Evolutionary conservation across 2,113 vertebrate genomes (phyloP).

Genomic region (Catharus minimus): DNA sequence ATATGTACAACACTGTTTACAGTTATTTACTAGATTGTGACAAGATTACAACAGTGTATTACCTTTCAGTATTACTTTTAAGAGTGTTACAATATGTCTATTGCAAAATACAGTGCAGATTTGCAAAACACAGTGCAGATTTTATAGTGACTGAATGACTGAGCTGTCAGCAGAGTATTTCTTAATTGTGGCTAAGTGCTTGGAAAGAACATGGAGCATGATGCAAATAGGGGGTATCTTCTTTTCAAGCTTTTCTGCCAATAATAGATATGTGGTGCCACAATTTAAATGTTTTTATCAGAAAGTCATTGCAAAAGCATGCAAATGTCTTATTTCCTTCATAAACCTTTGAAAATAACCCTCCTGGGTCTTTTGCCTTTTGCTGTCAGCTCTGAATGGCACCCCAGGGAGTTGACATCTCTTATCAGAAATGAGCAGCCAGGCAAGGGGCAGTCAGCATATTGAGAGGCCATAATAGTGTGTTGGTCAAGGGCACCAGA

Average conservation of each 20-base stretch:
- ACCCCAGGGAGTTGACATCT: slow-evolving; percentile 71
- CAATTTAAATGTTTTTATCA: slow-evolving; percentile 48
- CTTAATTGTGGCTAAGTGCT: slow-evolving; percentile 52
- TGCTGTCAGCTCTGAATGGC: slow-evolving; percentile 56
- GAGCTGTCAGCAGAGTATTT: slow-evolving; percentile 53
- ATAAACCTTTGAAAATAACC: slow-evolving; percentile 73
- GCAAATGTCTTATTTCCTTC: slow-evolving; percentile 73
- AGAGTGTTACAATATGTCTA: neutral
- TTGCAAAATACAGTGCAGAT: slow-evolving; percentile 13
- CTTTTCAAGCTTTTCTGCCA: slow-evolving; percentile 39
- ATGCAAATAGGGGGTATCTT: neutral
- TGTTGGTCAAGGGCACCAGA: slow-evolving; percentile 74
- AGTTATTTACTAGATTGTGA: slow-evolving; percentile 39
- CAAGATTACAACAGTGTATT: slow-evolving; percentile 19
- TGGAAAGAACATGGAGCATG: slow-evolving; percentile 11
- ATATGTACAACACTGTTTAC: neutral
- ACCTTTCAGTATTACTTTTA: slow-evolving; percentile 14
- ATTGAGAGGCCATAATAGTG: slow-evolving; percentile 68
- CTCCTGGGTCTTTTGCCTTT: slow-evolving; percentile 54
- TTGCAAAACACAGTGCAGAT: slow-evolving; percentile 35
- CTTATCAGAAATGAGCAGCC: slow-evolving; percentile 80
- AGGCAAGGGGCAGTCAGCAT: slow-evolving; percentile 75
- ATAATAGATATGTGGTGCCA: neutral
- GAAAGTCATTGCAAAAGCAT: slow-evolving; percentile 58
- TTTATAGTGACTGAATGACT: slow-evolving; percentile 48